phyloP scores from a whole-genome alignment of 2,113 vertebrate species.

The Percopsis transmontana region DNA sequence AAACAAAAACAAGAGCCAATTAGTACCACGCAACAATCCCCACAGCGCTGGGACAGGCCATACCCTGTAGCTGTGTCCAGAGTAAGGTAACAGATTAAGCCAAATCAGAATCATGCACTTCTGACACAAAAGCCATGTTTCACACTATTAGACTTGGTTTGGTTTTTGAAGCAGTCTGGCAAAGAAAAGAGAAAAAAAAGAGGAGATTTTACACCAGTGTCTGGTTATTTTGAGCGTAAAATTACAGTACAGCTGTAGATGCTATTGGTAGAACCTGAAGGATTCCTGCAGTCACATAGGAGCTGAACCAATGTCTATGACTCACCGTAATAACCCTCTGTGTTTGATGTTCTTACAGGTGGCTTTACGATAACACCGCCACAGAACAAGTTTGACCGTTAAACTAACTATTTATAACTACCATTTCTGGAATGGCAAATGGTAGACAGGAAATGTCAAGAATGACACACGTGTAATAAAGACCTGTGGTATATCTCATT shows the following conservation, averaged over 20 bases:
- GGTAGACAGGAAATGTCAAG: not conserved
- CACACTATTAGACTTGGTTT: constrained; percentile 25
- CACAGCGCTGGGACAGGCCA: not conserved
- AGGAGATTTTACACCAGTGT: constrained; percentile 28
- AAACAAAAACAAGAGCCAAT: constrained; percentile 16
- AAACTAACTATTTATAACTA: not conserved
- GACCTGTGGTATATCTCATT: no score
- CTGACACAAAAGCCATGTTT: constrained; percentile 15
- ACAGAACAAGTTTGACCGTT: constrained; percentile 8
- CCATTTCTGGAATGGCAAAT: not conserved
- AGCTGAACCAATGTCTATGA: not conserved
- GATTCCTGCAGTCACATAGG: constrained; percentile 9
- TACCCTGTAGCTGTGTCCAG: constrained; percentile 2
- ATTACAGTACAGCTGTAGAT: constrained; percentile 35
- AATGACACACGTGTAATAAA: no score
- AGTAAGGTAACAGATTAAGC: constrained; percentile 34
- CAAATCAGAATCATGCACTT: constrained; percentile 65
- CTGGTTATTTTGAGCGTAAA: constrained; percentile 4
- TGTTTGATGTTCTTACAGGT: constrained; percentile 2
- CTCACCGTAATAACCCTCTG: no score
- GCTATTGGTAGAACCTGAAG: constrained; percentile 60
- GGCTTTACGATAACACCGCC: no score
- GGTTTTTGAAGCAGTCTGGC: not conserved
- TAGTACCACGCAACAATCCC: constrained; percentile 11
- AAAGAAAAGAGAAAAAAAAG: constrained; percentile 1